Evolutionary conservation across 2,797 vertebrate species (phyloP).

Genomic region (Luscinia megarhynchos): DNA sequence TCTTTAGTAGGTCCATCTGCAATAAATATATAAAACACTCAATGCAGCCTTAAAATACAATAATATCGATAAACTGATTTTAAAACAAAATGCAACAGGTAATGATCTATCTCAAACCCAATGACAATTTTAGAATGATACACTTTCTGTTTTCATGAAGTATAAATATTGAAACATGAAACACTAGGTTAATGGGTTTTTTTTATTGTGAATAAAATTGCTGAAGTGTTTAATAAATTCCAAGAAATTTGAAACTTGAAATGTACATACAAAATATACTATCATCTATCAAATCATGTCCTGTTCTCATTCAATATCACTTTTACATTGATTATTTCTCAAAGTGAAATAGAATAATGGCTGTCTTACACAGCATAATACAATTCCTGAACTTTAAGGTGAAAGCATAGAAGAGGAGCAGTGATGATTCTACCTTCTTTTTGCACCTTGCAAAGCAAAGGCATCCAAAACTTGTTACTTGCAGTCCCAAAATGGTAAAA

Average conservation of each 20-base stretch:
- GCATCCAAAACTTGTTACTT: not conserved
- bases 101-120: not conserved
- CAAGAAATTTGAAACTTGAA: not conserved
- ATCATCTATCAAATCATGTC: not conserved
- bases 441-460: not conserved
- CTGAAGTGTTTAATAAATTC: not conserved
- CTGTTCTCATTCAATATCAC: not conserved
- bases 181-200: not conserved
- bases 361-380: not conserved
- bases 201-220: not conserved
- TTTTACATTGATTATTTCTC: not conserved
- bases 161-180: not conserved
- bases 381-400: not conserved
- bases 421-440: not conserved
- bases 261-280: not conserved
- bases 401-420: not conserved
- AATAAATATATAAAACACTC: conserved; percentile 71
- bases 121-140: not conserved
- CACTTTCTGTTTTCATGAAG: not conserved
- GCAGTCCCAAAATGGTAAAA: not conserved
- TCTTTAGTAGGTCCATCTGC: conserved; percentile 88
- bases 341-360: not conserved
- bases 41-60: not conserved
- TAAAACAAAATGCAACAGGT: not conserved
- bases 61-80: not conserved